Evolutionary conservation across 2,797 vertebrate species (phyloP), one percentile per base, ranked within the genome.

Genomic region (Acanthiza pusilla): DNA sequence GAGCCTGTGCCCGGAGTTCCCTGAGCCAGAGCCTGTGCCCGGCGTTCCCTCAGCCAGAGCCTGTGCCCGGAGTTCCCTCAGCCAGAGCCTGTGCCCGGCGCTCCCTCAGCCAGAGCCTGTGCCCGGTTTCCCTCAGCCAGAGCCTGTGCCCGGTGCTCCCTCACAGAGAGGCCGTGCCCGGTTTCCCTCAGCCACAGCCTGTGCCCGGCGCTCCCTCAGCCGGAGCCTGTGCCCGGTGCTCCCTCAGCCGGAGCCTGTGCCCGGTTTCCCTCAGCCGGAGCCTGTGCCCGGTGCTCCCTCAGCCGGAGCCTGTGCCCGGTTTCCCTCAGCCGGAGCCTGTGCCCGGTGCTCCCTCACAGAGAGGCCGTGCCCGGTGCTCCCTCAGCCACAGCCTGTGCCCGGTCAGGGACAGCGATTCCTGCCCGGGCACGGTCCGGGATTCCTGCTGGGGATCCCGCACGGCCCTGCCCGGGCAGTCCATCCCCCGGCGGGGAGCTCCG

Each of bases 51-150:
- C 45, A 47, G 45, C 19, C 18, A 47, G 45, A 21, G 19, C 20
- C 20, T 20, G 11, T 47, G 45, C 45, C 19, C 18, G 18, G 8
- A n/a, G 20, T 45, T 47, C 45, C 45, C 21, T 47, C 45, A 47
- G 45, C 19, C 18, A 47, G 20, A 21, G 19, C 18, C 20, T 16
- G 11, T 47, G 45, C 20, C 19, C n/a, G 5, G n/a, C 1, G 11
- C 11, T 32, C 43, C 34, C 27, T 48, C 27, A 26, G 10, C 1
- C 1, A 0, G 8, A 2, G 11, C 2, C n/a, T 0, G 42, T 29
- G 18, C 40, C 21, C 12, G 7, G 43, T 0, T 15, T 21, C 53
- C 27, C 16, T 48, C 72, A 48, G 7, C 5, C 7, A 2, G 25
- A 2, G 40, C 3, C 53, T 1, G 22, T 18, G 38, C 51, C 30